These are phyloP conservation scores for Dromococcyx pavoninus DNA, from an alignment of 2,797 vertebrate species.

Conservation along the genomic window DNA sequence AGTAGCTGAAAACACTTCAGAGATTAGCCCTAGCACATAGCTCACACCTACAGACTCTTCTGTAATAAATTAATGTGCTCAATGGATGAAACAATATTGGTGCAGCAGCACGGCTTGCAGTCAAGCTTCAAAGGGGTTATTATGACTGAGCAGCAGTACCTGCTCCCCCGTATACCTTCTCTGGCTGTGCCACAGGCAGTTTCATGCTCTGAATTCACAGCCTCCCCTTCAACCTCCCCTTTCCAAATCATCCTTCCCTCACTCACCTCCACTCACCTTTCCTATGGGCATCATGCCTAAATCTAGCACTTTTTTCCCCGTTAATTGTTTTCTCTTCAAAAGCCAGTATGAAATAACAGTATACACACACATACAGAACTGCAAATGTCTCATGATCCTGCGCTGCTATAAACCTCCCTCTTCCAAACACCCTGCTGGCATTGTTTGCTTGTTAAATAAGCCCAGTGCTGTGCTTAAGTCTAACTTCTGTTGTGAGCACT, in stretches of 20 bases:
- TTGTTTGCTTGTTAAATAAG: conserved; percentile 64
- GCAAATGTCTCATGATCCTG: not conserved
- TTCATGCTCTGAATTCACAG: not conserved
- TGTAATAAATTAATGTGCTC: conserved; percentile 50
- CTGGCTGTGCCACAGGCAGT: not conserved
- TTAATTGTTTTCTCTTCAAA: not conserved
- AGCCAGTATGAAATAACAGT: not conserved
- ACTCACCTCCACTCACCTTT: not conserved
- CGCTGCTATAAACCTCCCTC: conserved; percentile 47
- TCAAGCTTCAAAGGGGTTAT: conserved; percentile 54
- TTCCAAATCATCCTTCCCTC: not conserved
- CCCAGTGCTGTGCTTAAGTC: conserved; percentile 54
- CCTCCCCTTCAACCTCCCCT: not conserved
- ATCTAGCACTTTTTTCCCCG: not conserved
- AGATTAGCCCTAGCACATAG: conserved; percentile 46
- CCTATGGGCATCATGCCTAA: not conserved
- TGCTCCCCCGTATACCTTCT: not conserved
- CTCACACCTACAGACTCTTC: conserved; percentile 45
- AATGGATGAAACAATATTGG: conserved; percentile 53
- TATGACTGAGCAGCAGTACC: conserved; percentile 32
- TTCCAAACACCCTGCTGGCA: conserved; percentile 49
- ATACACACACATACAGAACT: not conserved
- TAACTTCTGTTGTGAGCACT: conserved; percentile 39
- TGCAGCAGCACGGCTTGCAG: conserved; percentile 16
- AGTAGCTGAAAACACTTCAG: conserved; percentile 46